Percentiles rank a stretch among this genome's conserved stretches.
Evolutionary conservation across 92 coral and sea anemone genomes (phyloP).

Genomic region (Nematostella vectensis): DNA sequence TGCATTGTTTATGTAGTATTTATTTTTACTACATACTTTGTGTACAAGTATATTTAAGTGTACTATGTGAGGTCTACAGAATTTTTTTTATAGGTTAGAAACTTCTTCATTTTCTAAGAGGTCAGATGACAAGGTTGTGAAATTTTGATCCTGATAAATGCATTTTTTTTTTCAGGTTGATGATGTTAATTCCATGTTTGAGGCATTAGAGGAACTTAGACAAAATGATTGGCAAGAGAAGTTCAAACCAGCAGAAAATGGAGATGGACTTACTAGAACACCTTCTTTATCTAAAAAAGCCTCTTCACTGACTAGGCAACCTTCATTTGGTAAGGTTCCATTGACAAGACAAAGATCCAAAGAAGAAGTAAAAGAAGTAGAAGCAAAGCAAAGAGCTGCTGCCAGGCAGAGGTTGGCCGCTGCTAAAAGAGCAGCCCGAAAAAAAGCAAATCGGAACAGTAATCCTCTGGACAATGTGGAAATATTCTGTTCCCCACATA

Average conservation of each 20-base stretch:
- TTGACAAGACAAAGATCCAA: conserved; percentile 65
- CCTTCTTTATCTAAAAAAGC: conserved; percentile 45
- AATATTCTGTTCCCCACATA: conserved; percentile 62
- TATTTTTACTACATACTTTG: no score
- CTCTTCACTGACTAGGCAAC: conserved; percentile 69
- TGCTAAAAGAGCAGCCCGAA: conserved; percentile 68
- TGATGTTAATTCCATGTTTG: conserved; percentile 71
- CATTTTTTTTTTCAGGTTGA: conserved; percentile 49
- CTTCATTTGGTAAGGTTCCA: conserved; percentile 66
- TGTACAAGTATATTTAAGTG: no score
- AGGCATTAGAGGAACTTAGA: conserved; percentile 69
- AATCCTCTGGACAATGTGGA: conserved; percentile 80
- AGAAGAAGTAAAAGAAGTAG: conserved; percentile 64
- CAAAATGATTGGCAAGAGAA: conserved; percentile 76
- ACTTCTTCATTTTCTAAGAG: no score
- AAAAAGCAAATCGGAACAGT: conserved; percentile 50
- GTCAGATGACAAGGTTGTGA: no score
- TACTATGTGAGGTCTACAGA: no score
- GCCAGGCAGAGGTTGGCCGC: conserved; percentile 86
- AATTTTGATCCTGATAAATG: no score
- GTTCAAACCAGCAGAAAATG: conserved; percentile 48
- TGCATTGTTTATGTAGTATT: no score
- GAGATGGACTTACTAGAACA: conserved; percentile 21
- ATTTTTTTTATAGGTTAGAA: no score
- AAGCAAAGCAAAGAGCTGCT: conserved; percentile 73